Conservation (phyloP, 2,113 vertebrate genomes). For the Mesoclemmys tuberculata region DNA sequence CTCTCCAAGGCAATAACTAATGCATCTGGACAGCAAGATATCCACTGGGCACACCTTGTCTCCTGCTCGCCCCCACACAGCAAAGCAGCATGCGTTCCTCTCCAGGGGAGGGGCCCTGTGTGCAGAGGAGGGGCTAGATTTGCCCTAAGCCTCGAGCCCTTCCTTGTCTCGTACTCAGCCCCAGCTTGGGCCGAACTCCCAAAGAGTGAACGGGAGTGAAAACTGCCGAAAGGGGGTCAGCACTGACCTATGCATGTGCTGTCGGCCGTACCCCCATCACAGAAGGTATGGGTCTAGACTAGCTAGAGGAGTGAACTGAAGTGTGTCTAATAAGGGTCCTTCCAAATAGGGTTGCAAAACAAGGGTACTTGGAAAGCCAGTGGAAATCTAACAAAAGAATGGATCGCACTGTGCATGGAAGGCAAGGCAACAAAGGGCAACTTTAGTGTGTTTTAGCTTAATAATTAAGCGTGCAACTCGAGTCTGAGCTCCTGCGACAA, state of each 20-base stretch:
- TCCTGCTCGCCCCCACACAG: background rate
- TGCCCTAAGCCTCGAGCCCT: background rate
- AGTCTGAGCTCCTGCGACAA: background rate
- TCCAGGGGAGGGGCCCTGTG: background rate
- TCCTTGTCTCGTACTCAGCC: no score
- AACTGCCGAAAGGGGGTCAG: background rate
- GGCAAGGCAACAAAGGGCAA: background rate
- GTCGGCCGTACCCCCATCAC: background rate
- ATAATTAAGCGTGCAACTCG: background rate
- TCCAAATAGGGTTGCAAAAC: background rate
- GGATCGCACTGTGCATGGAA: background rate
- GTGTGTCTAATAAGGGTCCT: background rate
- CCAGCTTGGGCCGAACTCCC: no score
- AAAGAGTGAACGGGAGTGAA: background rate
- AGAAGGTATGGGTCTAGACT: background rate
- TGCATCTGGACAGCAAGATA: background rate
- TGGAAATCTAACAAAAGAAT: background rate
- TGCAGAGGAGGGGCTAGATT: background rate
- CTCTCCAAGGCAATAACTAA: background rate
- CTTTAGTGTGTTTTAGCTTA: background rate
- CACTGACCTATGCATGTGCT: background rate
- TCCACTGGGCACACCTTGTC: background rate
- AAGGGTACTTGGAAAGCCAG: background rate
- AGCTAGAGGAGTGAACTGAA: background rate
- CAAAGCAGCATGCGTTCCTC: background rate